Evolutionary conservation across 2,888 invertebrate genomes (phyloP), one percentile per base, ranked within the genome.

Genomic region (Sesia apiformis): DNA sequence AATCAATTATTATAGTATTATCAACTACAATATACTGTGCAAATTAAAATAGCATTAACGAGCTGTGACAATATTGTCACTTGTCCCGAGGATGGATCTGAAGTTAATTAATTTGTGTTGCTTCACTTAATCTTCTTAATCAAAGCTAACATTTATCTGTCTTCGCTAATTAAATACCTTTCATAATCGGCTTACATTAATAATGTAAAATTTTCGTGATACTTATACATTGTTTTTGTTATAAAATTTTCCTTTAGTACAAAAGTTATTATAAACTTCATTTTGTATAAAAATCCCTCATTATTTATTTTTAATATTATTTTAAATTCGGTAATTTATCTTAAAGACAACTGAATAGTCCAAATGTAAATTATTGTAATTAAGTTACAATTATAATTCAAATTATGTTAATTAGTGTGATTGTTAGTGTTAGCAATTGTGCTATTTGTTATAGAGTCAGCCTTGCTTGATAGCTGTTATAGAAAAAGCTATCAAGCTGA

Each of bases 41-140:
- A 60, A 56, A 59, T 46, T 46, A 46, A 46, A 46, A n/a, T 46
- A 39, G 50, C 39, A 38, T 50, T 50, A 50, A 50, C 7, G 50
- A 50, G 50, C 50, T 50, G 7, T 39, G 39, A 50, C 39, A 50
- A 50, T 50, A 39, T 38, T 50, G 50, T 8, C 50, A 39, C 38
- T 50, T 38, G 39, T 38, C 38, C 39, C 50, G 7, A 6, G 50
- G 38, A 8, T 38, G 39, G 38, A 50, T 50, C 50, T 50, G 38
- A 50, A 38, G 39, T 50, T 46, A 46, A 50, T 38, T 50, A 50
- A 50, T 50, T 39, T 50, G 50, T 50, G 50, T 50, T 38, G 57
- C 58, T 63, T 60, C 55, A 58, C 54, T 61, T 59, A 66, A 64
- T 66, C 65, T 64, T 58, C 66, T 59, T 64, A 58, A 60, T 60